phyloP scores from a whole-genome alignment of 2,113 vertebrate genomes.

The Bothrops jararaca region DNA sequence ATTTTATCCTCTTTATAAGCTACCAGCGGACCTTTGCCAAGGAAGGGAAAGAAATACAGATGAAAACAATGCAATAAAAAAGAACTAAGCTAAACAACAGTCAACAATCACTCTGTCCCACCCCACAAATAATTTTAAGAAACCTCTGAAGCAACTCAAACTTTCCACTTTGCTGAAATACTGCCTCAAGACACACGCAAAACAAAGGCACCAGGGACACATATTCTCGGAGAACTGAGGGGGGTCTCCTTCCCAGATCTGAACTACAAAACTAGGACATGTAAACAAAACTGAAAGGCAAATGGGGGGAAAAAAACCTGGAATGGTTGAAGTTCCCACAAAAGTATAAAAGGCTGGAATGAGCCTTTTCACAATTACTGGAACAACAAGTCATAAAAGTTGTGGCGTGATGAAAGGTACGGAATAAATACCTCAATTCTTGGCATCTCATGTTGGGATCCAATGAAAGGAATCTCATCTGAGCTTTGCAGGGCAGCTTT shows the following conservation, averaged over 20 bases:
- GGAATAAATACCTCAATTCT: conserved; percentile 11
- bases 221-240: conserved; percentile 27
- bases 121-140: not conserved
- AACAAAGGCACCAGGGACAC: conserved; percentile 34
- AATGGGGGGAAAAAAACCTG: conserved; percentile 1
- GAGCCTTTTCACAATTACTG: conserved; percentile 55
- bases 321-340: conserved; percentile 57
- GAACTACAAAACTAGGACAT: conserved; percentile 48
- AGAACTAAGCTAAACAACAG: not conserved
- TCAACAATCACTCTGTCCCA: not conserved
- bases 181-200: conserved; percentile 40
- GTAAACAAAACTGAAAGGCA: conserved; percentile 20
- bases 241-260: conserved; percentile 46
- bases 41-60: conserved; percentile 37
- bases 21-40: not conserved
- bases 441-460: conserved; percentile 33
- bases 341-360: conserved; percentile 63
- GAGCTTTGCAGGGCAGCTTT: conserved; percentile 12
- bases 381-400: conserved; percentile 63
- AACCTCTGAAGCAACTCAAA: conserved; percentile 17
- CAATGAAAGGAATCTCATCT: conserved; percentile 47
- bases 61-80: conserved; percentile 36
- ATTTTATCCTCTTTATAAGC: conserved; percentile 19
- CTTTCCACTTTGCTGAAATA: conserved; percentile 13
- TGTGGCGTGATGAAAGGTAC: conserved; percentile 47